Base-by-base conservation (phyloP, 30 jellyfish, hydroid and myxozoan species). In the Aurelia sp. region DNA sequence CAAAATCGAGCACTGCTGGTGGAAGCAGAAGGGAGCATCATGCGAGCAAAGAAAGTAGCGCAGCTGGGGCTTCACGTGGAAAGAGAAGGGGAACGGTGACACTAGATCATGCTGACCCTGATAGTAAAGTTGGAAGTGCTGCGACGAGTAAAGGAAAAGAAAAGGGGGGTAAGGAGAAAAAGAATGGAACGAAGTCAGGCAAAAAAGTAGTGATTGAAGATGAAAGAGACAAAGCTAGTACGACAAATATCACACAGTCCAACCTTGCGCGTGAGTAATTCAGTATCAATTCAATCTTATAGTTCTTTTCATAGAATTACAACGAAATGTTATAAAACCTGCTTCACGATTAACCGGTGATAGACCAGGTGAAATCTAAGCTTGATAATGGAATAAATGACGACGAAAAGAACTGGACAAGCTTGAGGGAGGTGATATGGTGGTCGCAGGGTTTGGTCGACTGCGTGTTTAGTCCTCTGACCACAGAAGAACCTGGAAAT, bases 101-200 rank as follows among this genome's bases (percentile, higher is more conserved):
- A 9, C 21, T 51, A 8, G 91, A 68, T 22, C 76, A 81, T 52
- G 33, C 52, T 17, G 91, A 81, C 18, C 15, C 62, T 13, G 80
- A 53, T 53, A 64, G 69, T 15, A 75, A 75, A 27, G 17, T 35
- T 13, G 84, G 84, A 18, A 81, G 80, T 33, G 67, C 78, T 0
- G 17, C 69, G 16, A 78, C 44, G 30, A 66, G 77, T 48, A 81
- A 68, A 22, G 17, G 55, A 20, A 67, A 62, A 27, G 90, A 80
- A 31, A 80, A 81, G 58, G 77, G 65, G 13, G 30, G 62, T 24
- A 81, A 68, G 33, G 90, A 80, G 74, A 80, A 57, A 15, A 81
- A 81, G 51, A 81, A 72, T 55, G 91, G 91, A 27, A 35, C 84
- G 4, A 81, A 81, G 71, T 81, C 91, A 3, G 91, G 84, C 11